These are phyloP conservation scores for Anthophora plumipes DNA, from an alignment of 2,888 invertebrate genomes.

Conservation along the genomic window DNA sequence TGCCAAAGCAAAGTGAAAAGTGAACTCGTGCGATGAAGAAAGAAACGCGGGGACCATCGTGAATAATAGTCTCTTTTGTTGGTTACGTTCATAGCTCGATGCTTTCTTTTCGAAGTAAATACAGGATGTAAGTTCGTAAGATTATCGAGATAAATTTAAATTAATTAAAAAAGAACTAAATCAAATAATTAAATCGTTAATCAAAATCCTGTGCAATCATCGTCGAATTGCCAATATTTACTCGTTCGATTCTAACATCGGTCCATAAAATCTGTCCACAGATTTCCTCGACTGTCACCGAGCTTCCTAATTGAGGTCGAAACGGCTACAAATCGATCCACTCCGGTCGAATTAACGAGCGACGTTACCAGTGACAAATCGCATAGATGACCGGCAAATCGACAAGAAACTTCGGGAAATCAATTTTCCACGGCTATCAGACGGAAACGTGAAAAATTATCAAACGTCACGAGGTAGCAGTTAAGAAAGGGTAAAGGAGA, in stretches of 20 bases:
- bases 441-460: constrained; percentile 66
- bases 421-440: constrained; percentile 49
- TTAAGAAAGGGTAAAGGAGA: constrained; percentile 16
- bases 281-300: not conserved
- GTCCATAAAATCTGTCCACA: not conserved
- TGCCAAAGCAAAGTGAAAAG: constrained; percentile 67
- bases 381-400: constrained; percentile 29
- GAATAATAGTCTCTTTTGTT: constrained; percentile 26
- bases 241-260: not conserved
- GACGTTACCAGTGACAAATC: constrained; percentile 43
- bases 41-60: constrained; percentile 10
- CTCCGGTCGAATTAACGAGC: constrained; percentile 42
- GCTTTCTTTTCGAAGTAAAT: not conserved
- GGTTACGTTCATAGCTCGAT: constrained; percentile 14
- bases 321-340: constrained; percentile 34
- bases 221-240: too few relatives aligned
- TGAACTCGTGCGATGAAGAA: constrained; percentile 52
- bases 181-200: too few relatives aligned
- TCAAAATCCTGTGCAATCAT: too few relatives aligned
- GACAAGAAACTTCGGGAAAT: constrained; percentile 60
- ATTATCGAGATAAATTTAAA: too few relatives aligned
- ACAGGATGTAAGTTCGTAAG: not conserved
- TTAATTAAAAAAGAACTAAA: too few relatives aligned
- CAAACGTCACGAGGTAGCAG: constrained; percentile 31
- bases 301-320: constrained; percentile 24